Evolutionary conservation across 1,140 invertebrate genomes (phyloP), one percentile per base, ranked within the genome.

Genomic region (Drosophila seguyi): DNA sequence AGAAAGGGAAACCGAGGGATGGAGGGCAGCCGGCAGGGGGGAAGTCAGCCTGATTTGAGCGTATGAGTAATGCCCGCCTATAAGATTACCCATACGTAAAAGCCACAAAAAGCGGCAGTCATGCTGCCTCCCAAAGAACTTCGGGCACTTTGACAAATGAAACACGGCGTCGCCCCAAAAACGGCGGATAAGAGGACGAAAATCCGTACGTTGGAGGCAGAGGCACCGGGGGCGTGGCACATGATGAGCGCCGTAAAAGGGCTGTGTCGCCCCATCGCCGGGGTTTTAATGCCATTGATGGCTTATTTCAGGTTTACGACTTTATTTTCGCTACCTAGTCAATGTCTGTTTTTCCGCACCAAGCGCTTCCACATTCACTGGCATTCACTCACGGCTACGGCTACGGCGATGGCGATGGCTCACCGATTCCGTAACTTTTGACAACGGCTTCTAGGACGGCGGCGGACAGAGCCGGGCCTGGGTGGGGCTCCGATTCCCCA

Each of bases 281-380:
- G 73, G 66, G 85, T 84, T 88, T 88, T 90, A 90, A 90, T 90
- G 85, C 81, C 85, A 90, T 90, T 90, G 85, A 90, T 90, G 85
- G 85, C 85, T 90, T 90, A 90, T 90, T 90, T 90, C 78, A 85
- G 86, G 81, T 90, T 90, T 90, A 90, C 85, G 85, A 90, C 86
- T 90, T 90, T 90, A 90, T 90, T 90, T 88, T 90, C 83, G 69
- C 77, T 85, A 85, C 85, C 85, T 90, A 90, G 81, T 72, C 81
- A 81, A 76, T 67, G 79, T 61, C 66, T 79, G 55, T 47, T 75
- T 62, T 18, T 55, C 52, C 52, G 50, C 50, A 53, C 31, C 48
- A 52, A 34, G 18, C 48, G 48, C 20, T 10, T 18, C 27, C 14
- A 20, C 55, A 76, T 69, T 65, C 63, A 57, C 29, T 41, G 66